phyloP scores from a whole-genome alignment of 2,888 invertebrate species.

The Hydrotaea diabolus region DNA sequence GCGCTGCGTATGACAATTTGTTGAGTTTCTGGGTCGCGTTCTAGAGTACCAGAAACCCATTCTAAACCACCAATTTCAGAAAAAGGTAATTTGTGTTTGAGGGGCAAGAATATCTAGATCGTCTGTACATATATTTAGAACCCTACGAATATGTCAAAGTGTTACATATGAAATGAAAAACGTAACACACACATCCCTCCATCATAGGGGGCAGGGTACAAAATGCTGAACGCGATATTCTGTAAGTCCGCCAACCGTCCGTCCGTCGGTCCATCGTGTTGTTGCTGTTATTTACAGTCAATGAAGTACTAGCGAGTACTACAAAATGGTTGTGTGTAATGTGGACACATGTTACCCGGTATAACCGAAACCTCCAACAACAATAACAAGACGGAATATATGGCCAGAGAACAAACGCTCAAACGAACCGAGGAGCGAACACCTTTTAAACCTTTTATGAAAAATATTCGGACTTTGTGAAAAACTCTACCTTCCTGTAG shows the following conservation, averaged over 20 bases:
- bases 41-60: too few relatives aligned
- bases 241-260: not conserved
- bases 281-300: slow-evolving; percentile 51
- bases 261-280: not conserved
- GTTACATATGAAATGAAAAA: not conserved
- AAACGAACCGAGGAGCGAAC: not conserved
- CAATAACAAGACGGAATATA: slow-evolving; percentile 4
- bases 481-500: not conserved
- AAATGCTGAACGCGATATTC: slow-evolving; percentile 34
- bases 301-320: slow-evolving; percentile 41
- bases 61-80: too few relatives aligned
- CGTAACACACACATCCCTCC: not conserved
- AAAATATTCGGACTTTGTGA: slow-evolving; percentile 20
- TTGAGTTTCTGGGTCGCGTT: too few relatives aligned
- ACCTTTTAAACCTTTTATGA: not conserved
- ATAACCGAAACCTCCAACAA: slow-evolving; percentile 25
- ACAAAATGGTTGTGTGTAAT: slow-evolving; percentile 53
- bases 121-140: too few relatives aligned
- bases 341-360: slow-evolving; percentile 54
- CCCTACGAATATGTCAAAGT: too few relatives aligned
- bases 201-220: not conserved
- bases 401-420: not conserved
- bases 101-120: too few relatives aligned
- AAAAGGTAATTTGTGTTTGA: too few relatives aligned
- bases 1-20: too few relatives aligned